Conservation (phyloP, 2,888 invertebrate genomes). For the Thalpophila matura region DNA sequence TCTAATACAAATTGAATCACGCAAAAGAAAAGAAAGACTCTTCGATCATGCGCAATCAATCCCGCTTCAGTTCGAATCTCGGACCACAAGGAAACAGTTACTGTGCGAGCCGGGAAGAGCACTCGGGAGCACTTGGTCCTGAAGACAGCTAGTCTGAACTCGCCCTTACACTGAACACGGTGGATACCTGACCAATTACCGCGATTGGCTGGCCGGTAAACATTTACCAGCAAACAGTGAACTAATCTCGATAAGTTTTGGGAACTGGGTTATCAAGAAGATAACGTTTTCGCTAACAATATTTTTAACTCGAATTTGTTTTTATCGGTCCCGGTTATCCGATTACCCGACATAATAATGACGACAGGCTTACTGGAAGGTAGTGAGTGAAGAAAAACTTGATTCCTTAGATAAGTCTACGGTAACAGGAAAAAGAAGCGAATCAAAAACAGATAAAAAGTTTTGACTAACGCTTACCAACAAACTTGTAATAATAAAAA, state of each 20-base stretch:
- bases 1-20: not conserved
- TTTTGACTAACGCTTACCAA: not conserved
- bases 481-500: not conserved
- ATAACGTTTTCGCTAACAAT: slow-evolving; percentile 33
- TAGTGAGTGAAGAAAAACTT: slow-evolving; percentile 19
- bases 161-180: slow-evolving; percentile 49
- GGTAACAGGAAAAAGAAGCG: slow-evolving; percentile 18
- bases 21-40: not conserved
- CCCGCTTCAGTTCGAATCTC: slow-evolving; percentile 35
- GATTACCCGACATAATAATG: slow-evolving; percentile 40
- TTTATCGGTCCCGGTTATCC: slow-evolving; percentile 16
- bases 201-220: slow-evolving; percentile 66
- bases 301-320: not conserved
- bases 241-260: slow-evolving; percentile 54
- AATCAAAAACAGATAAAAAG: slow-evolving; percentile 17
- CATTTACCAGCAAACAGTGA: slow-evolving; percentile 65
- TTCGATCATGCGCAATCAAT: not conserved
- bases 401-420: not conserved
- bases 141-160: slow-evolving; percentile 51
- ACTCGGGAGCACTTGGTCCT: slow-evolving; percentile 56
- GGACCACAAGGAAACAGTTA: slow-evolving; percentile 45
- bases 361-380: slow-evolving; percentile 6
- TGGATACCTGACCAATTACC: slow-evolving; percentile 73
- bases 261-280: slow-evolving; percentile 69
- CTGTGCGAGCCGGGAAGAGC: slow-evolving; percentile 42